Evolutionary conservation across 2,113 vertebrate species (phyloP), one percentile per base, ranked within the genome.

Genomic region (Hippocampus barbouri): DNA sequence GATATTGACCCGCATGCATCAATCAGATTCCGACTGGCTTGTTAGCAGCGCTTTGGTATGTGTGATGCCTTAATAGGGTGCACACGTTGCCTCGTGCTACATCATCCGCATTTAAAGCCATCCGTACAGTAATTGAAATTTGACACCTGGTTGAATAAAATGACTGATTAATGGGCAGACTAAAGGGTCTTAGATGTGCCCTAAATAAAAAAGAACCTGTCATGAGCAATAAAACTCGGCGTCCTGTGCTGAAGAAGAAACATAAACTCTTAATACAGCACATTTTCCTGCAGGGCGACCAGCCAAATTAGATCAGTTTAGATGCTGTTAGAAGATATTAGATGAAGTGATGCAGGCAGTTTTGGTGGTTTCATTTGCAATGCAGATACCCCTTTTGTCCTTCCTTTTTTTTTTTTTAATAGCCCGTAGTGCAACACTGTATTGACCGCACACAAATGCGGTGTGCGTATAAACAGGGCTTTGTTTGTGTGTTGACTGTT

Each of bases 311-410:
- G 18, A 64, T 41, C 38, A 41, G 62, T 65, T 43, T 43, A n/a
- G 41, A 47, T 27, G 43, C 1, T 9, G 23, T 27, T 25, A 66
- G 10, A 45, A 23, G 21, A 64, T 47, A 47, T 45, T 7, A 16
- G n/a, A 27, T 27, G 64, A 66, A 66, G 14, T 27, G 64, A 47
- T 47, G 64, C 64, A 45, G n/a, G 64, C 64, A 18, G 53, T 75
- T 53, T 74, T 56, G 30, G 23, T 34, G 53, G 30, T 62, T 76
- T 83, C 25, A 82, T 89, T 86, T 86, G 67, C 74, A 84, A 81
- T 82, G 78, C 72, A 87, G 75, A 86, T 83, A 25, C 4, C 40
- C 71, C 14, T 64, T 83, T 80, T 80, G 73, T 79, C 81, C 70
- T 81, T 80, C 68, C 61, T 78, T 69, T 79, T 83, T 76, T 53